phyloP scores from a whole-genome alignment of 2,113 vertebrate species.

The Scortum barcoo region DNA sequence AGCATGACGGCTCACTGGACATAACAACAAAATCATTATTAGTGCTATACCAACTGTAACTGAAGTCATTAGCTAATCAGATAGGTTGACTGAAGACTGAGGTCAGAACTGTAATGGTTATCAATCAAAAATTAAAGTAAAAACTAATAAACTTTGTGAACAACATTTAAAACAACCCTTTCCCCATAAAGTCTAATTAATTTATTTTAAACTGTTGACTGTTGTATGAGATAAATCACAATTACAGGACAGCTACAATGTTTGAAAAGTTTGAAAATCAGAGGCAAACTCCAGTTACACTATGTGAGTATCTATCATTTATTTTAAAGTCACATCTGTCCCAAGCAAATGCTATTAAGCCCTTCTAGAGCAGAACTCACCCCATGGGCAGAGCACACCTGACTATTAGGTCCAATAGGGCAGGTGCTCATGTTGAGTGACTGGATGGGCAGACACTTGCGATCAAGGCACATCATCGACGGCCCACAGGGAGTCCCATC shows the following conservation, averaged over 20 bases:
- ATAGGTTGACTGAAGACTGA: too few species aligned
- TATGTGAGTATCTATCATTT: not conserved
- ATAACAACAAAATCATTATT: not conserved
- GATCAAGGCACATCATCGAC: constrained; percentile 99
- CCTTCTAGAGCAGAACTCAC: constrained; percentile 87
- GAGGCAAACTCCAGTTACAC: not conserved
- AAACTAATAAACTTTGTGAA: not conserved
- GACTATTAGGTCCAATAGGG: constrained; percentile 91
- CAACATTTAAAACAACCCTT: not conserved
- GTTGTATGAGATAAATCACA: not conserved
- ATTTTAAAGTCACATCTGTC: not conserved
- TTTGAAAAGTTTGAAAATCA: too few species aligned
- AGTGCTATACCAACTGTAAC: too few species aligned
- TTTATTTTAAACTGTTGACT: not conserved
- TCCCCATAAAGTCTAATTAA: not conserved
- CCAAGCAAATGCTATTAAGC: not conserved
- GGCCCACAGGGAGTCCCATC: constrained; percentile 98
- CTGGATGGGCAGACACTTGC: constrained; percentile 96
- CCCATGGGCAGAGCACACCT: constrained; percentile 97
- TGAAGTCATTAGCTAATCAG: too few species aligned
- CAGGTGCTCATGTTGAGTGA: constrained; percentile 97
- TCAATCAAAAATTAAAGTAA: too few species aligned
- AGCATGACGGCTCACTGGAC: not conserved
- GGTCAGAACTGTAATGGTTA: too few species aligned
- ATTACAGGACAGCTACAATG: not conserved